Evolutionary conservation across 2,888 invertebrate genomes (phyloP).

Genomic region (Rhorus exstirpatorius): DNA sequence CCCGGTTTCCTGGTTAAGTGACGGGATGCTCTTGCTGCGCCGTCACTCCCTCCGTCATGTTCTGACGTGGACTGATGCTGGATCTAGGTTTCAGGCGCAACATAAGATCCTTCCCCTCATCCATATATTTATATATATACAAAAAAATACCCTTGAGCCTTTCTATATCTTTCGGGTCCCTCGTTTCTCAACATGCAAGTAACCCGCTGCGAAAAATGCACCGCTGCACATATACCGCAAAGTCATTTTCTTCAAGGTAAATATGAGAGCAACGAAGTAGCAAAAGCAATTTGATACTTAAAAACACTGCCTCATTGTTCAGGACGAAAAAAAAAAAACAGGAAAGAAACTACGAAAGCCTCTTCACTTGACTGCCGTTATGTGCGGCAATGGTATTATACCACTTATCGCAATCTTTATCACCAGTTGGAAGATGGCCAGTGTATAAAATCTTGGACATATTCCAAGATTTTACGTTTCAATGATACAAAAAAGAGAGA

Average conservation of each 20-base stretch:
- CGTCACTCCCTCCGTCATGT: conserved; percentile 66
- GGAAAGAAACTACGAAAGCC: neutral
- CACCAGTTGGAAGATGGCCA: conserved; percentile 56
- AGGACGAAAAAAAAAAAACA: neutral
- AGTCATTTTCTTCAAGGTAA: conserved; percentile 43
- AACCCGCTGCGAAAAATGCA: conserved; percentile 26
- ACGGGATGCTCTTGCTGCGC: conserved; percentile 72
- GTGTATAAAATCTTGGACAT: conserved; percentile 61
- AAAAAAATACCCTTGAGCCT: neutral
- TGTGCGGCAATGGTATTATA: conserved; percentile 11
- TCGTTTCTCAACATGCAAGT: conserved; percentile 18
- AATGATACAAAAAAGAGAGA: conserved; percentile 9
- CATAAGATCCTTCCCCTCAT: conserved; percentile 44
- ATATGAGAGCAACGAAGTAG: conserved; percentile 29
- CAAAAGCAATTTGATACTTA: conserved; percentile 17
- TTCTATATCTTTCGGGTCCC: neutral
- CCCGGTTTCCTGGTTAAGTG: conserved; percentile 78
- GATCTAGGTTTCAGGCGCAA: conserved; percentile 50
- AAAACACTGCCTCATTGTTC: neutral
- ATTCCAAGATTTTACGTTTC: conserved; percentile 37
- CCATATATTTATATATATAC: conserved; percentile 20
- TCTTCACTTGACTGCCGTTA: neutral
- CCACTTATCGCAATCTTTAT: conserved; percentile 54
- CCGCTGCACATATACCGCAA: conserved; percentile 31
- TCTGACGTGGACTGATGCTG: conserved; percentile 65